Evolutionary conservation across 2,113 vertebrate species (phyloP).

Genomic region (Monopterus albus): DNA sequence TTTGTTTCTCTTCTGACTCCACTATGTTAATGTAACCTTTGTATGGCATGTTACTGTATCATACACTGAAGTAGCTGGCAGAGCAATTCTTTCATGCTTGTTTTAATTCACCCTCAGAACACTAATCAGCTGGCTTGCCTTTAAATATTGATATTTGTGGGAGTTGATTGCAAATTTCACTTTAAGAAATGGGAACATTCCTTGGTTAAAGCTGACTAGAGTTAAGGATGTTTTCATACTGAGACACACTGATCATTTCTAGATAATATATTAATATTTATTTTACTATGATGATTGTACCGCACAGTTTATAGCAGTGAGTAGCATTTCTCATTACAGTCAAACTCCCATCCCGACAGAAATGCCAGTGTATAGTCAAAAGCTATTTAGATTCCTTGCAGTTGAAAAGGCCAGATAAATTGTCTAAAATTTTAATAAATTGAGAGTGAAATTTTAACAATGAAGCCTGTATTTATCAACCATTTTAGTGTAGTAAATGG

Average conservation of each 20-base stretch:
- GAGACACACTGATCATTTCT: background rate
- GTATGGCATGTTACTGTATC: slow-evolving; percentile 47
- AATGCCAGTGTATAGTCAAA: background rate
- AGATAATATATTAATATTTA: background rate
- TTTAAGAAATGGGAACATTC: background rate
- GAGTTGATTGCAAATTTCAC: background rate
- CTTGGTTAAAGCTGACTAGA: background rate
- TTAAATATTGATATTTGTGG: slow-evolving; percentile 1
- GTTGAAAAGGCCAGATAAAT: no score
- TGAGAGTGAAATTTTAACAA: no score
- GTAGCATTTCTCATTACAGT: background rate
- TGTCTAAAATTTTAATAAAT: no score
- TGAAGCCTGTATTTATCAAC: no score
- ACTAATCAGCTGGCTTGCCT: background rate
- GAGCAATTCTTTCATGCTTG: background rate
- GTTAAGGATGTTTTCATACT: background rate
- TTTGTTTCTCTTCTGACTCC: slow-evolving; percentile 41
- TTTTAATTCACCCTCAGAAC: slow-evolving; percentile 27
- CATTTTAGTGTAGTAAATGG: no score
- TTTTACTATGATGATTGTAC: background rate
- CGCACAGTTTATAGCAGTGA: background rate
- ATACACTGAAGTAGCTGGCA: slow-evolving; percentile 33
- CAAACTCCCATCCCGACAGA: background rate
- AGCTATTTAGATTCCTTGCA: no score
- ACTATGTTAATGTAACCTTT: slow-evolving; percentile 84